phyloP scores from a whole-genome alignment of 2,888 invertebrate genomes.

The Gerris lacustris region DNA sequence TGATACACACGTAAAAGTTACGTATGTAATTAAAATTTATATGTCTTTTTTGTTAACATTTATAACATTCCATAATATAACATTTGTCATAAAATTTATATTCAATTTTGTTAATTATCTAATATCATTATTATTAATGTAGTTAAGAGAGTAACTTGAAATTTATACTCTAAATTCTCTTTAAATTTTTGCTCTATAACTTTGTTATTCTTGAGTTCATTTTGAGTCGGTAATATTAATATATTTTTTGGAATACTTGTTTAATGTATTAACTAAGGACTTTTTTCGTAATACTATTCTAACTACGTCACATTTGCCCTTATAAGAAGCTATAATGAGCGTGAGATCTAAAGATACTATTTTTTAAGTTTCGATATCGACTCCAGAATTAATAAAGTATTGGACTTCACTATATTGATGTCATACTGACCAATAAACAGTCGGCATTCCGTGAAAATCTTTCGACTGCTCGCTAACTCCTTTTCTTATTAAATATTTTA shows the following conservation, averaged over 20 bases:
- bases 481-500: neutral
- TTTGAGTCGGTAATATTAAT: neutral
- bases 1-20: too few relatives aligned
- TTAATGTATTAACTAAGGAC: neutral
- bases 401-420: neutral
- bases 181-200: too few relatives aligned
- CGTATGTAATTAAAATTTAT: too few relatives aligned
- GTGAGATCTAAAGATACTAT: neutral
- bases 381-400: neutral
- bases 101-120: too few relatives aligned
- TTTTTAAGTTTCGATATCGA: neutral
- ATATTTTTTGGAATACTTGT: neutral
- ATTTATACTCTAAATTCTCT: too few relatives aligned
- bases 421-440: neutral
- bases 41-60: too few relatives aligned
- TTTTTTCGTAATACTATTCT: neutral
- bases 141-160: too few relatives aligned
- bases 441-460: neutral
- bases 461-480: neutral
- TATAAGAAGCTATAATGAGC: neutral
- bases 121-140: too few relatives aligned
- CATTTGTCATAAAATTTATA: too few relatives aligned
- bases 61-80: too few relatives aligned
- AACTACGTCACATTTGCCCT: neutral
- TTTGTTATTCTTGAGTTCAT: too few relatives aligned